Evolutionary conservation across 1,140 invertebrate genomes (phyloP).

Genomic region (Caenorhabditis latens): DNA sequence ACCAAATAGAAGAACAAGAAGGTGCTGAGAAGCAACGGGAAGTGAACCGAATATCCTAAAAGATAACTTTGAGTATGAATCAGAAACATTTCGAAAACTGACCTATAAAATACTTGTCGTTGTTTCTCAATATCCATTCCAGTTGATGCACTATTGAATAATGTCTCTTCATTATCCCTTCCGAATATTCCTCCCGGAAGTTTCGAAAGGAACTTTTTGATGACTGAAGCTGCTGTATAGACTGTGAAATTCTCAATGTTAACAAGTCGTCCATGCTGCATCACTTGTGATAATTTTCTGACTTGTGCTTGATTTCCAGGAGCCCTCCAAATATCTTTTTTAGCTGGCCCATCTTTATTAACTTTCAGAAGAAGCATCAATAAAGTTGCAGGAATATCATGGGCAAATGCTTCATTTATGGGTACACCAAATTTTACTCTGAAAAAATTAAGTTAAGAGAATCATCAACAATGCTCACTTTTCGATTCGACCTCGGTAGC

Average conservation of each 20-base stretch:
- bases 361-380: slow-evolving; percentile 86
- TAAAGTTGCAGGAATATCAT: slow-evolving; percentile 77
- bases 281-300: slow-evolving; percentile 94
- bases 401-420: slow-evolving; percentile 75
- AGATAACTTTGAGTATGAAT: background rate
- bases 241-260: slow-evolving; percentile 97
- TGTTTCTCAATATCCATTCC: slow-evolving; percentile 82
- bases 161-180: slow-evolving; percentile 87
- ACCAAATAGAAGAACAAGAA: slow-evolving; percentile 93
- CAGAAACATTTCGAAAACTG: slow-evolving; percentile 72
- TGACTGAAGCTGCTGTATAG: slow-evolving; percentile 96
- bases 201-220: slow-evolving; percentile 95
- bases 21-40: slow-evolving; percentile 89
- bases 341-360: slow-evolving; percentile 91
- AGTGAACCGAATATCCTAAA: slow-evolving; percentile 89
- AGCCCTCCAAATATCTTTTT: slow-evolving; percentile 92
- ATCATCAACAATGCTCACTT: slow-evolving; percentile 68
- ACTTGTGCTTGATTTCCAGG: slow-evolving; percentile 88
- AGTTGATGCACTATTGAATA: slow-evolving; percentile 88
- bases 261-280: slow-evolving; percentile 92
- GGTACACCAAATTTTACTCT: slow-evolving; percentile 78
- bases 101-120: slow-evolving; percentile 91
- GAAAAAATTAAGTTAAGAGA: slow-evolving; percentile 60
- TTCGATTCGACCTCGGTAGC: slow-evolving; percentile 76
- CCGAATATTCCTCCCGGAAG: slow-evolving; percentile 95